Evolutionary conservation across 2,888 invertebrate genomes (phyloP), one percentile per base, ranked within the genome.

Genomic region (Habroteleia sp.): DNA sequence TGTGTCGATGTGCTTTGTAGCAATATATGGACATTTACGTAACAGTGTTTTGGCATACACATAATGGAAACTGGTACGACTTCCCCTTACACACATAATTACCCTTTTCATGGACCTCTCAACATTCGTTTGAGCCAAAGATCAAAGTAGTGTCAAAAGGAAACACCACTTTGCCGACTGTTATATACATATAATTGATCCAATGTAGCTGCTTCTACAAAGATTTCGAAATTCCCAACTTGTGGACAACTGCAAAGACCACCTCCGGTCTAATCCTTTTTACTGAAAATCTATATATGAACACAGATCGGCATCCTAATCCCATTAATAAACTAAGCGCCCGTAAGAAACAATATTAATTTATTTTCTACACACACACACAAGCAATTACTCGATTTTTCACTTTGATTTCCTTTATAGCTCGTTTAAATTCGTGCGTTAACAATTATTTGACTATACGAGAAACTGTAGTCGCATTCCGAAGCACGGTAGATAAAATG

Each of bases 131-230:
- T 71, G 46, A 71, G 37, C 13, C 46, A 39, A 23, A 62, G 71
- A 54, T 71, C 71, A 71, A 71, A 71, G 62, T 52, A 10, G 37
- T 44, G 62, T 71, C 37, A 41, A 44, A 62, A 39, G 60, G 69
- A 50, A 69, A 69, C 33, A 31, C 68, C 33, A 46, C 62, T 52
- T 62, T 31, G 11, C 10, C 11, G 8, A 23, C 25, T 27, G 29
- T 71, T n/a, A n/a, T n/a, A n/a, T n/a, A n/a, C n/a, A n/a, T 62
- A 42, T 71, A 54, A 62, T 62, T 62, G 62, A 60, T 54, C 31
- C 46, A 14, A 48, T 62, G 37, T 42, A 50, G 27, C 8, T 11
- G 10, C 8, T 3, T 13, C n/a, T 11, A 27, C 41, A 42, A 27
- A 31, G 39, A 54, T 46, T 62, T 60, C 39, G 13, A 37, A 60